A percentile compares a stretch with the other conserved stretches of the same genome.
Conservation (phyloP, 2,888 invertebrate genomes). For the Nomada ruficornis region DNA sequence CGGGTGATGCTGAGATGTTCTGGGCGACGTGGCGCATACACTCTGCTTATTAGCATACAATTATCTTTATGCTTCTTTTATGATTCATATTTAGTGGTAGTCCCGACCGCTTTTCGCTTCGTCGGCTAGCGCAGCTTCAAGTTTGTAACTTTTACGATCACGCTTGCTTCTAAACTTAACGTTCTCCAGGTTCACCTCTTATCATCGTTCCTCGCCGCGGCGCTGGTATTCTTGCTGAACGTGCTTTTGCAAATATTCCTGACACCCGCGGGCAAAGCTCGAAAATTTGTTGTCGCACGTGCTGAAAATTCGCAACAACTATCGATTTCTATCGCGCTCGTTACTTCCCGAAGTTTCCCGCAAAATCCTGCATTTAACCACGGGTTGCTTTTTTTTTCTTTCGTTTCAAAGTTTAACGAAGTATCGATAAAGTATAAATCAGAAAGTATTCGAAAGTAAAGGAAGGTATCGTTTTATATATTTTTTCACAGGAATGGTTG, state of each 20-base stretch:
- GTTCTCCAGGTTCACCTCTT: conserved; percentile 60
- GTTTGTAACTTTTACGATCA: conserved; percentile 74
- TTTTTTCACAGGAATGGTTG: not conserved
- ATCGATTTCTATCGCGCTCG: conserved; percentile 35
- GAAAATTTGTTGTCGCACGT: conserved; percentile 67
- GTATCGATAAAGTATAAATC: not conserved
- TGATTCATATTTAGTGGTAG: conserved; percentile 79
- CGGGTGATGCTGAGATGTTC: conserved; percentile 64
- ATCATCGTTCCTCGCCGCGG: conserved; percentile 56
- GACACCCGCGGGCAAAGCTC: conserved; percentile 1
- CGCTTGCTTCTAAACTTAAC: conserved; percentile 71
- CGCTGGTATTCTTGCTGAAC: conserved; percentile 57
- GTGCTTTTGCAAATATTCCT: conserved; percentile 60
- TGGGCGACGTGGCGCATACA: conserved; percentile 75
- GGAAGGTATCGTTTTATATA: not conserved
- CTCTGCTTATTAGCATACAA: conserved; percentile 79
- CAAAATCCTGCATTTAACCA: not conserved
- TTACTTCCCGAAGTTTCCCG: conserved; percentile 5
- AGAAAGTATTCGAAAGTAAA: not conserved
- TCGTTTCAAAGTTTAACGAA: too few relatives aligned
- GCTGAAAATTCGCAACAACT: conserved; percentile 56
- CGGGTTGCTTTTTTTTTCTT: too few relatives aligned
- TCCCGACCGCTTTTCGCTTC: conserved; percentile 56
- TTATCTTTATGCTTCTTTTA: conserved; percentile 80
- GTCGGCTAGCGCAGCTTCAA: conserved; percentile 49